Conservation (phyloP, 2,888 invertebrate genomes). For the Elgonia sp. region DNA sequence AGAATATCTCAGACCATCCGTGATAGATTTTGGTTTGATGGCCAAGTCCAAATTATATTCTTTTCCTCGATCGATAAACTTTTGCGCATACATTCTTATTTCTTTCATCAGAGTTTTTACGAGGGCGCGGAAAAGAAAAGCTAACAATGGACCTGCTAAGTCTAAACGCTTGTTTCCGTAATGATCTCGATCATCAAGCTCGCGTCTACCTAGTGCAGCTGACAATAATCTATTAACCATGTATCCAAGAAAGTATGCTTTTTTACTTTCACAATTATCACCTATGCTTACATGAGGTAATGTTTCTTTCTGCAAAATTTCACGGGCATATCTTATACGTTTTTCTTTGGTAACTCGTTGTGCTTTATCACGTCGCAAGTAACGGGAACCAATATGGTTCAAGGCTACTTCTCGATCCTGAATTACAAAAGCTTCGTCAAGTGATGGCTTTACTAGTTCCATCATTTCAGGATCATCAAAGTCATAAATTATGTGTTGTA, state of each 20-base stretch:
- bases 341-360: slow-evolving; percentile 96
- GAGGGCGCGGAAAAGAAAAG: slow-evolving; percentile 98
- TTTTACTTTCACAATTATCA: slow-evolving; percentile 99
- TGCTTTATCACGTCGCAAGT: slow-evolving; percentile 94
- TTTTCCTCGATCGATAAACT: slow-evolving; percentile 99
- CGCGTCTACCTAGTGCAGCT: slow-evolving; percentile 97
- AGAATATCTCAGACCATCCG: slow-evolving; percentile 98
- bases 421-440: slow-evolving; percentile 99
- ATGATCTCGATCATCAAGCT: slow-evolving; percentile 99
- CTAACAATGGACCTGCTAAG: slow-evolving; percentile 98
- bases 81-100: slow-evolving; percentile 99
- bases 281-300: slow-evolving; percentile 99
- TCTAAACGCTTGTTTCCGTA: slow-evolving; percentile 99
- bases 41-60: slow-evolving; percentile 99
- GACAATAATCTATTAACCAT: slow-evolving; percentile 99
- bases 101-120: slow-evolving; percentile 99
- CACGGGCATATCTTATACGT: slow-evolving; percentile 99
- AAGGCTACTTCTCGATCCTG: slow-evolving; percentile 99
- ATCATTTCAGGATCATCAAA: slow-evolving; percentile 99
- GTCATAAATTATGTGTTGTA: slow-evolving; percentile 99
- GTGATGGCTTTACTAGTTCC: slow-evolving; percentile 99
- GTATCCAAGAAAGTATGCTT: slow-evolving; percentile 99
- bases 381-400: slow-evolving; percentile 99
- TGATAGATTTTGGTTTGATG: slow-evolving; percentile 98
- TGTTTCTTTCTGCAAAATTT: slow-evolving; percentile 99